Percentiles rank a stretch among this genome's conserved stretches.
phyloP scores from a whole-genome alignment of 2,888 invertebrate genomes.

The Lasius platythorax region DNA sequence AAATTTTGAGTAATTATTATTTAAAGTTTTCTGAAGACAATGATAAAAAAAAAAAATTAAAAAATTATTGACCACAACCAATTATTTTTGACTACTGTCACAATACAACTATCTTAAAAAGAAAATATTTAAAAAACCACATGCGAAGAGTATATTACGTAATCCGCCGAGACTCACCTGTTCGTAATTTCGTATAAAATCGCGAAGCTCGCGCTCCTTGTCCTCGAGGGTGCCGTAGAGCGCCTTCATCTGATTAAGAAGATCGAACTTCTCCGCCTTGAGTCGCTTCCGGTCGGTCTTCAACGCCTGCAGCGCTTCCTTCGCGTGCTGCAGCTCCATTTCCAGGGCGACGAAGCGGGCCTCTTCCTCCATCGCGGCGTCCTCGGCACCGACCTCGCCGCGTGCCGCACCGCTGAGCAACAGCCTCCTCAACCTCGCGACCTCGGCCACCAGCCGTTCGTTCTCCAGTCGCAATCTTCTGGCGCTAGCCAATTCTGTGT shows the following conservation, averaged over 20 bases:
- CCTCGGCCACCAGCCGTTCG: slow-evolving; percentile 91
- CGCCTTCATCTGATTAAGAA: slow-evolving; percentile 97
- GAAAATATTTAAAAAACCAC: neutral
- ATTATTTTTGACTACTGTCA: too few species aligned
- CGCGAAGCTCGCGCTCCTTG: slow-evolving; percentile 96
- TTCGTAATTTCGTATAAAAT: slow-evolving; percentile 98
- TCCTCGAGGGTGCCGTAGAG: slow-evolving; percentile 97
- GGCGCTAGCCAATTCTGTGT: slow-evolving; percentile 88
- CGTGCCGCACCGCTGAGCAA: slow-evolving; percentile 89
- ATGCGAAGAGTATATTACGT: neutral
- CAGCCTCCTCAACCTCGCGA: slow-evolving; percentile 90
- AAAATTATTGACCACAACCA: too few species aligned
- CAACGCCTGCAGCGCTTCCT: slow-evolving; percentile 93
- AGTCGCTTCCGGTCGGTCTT: slow-evolving; percentile 96
- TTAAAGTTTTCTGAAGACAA: too few species aligned
- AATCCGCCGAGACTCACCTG: slow-evolving; percentile 88
- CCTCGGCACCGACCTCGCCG: slow-evolving; percentile 88
- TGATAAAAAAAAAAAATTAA: too few species aligned
- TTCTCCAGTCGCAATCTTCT: slow-evolving; percentile 91
- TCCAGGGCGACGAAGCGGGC: slow-evolving; percentile 88
- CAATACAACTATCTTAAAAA: too few species aligned
- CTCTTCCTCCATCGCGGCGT: slow-evolving; percentile 86
- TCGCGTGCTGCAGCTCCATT: slow-evolving; percentile 92
- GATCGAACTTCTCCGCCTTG: slow-evolving; percentile 97
- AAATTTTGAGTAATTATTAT: too few species aligned